Evolutionary conservation across 2,888 invertebrate species (phyloP), one percentile per base, ranked within the genome.

Genomic region (Cephalotes varians): DNA sequence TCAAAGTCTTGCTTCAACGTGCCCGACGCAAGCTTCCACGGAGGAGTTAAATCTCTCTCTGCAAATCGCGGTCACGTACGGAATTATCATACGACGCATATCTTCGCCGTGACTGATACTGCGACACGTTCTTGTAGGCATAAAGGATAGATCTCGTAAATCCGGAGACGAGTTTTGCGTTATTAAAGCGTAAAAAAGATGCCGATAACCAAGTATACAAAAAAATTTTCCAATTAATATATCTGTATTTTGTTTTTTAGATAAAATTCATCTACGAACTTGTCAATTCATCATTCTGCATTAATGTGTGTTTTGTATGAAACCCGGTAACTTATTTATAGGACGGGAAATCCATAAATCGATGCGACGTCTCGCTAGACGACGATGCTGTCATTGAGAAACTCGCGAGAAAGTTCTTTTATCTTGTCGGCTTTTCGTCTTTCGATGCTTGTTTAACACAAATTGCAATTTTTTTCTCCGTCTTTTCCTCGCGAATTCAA

Each of bases 261-360:
- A 65, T 34, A 25, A 15, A 54, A 81, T 67, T n/a, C n/a, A 31
- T 28, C 51, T 67, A 44, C 37, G 7, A 31, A 51, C 40, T 74
- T 69, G 9, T 49, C 58, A 34, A 58, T 58, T 25, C 73, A 37
- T 40, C 25, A 64, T 58, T 21, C 25, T 21, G 40, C 49, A 72
- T 74, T 60, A 47, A 21, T 72, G 64, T 67, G 65, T 54, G 79
- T 73, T 82, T 65, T 73, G 54, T 62, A 85, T 60, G 31, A 54
- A 47, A 79, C 65, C 47, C 47, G 71, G 37, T 69, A 80, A 64
- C 74, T 85, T 83, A 80, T 80, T 85, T 83, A 85, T 71, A 74
- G 51, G 44, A 80, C 83, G 44, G 56, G 40, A 49, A 49, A 54
- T 69, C 44, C 69, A 73, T 83, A 80, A 85, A 85, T 80, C 83